Percentiles rank a stretch among this genome's conserved stretches.
phyloP scores from a whole-genome alignment of 2,888 invertebrate genomes.

The Octodonta nipae region DNA sequence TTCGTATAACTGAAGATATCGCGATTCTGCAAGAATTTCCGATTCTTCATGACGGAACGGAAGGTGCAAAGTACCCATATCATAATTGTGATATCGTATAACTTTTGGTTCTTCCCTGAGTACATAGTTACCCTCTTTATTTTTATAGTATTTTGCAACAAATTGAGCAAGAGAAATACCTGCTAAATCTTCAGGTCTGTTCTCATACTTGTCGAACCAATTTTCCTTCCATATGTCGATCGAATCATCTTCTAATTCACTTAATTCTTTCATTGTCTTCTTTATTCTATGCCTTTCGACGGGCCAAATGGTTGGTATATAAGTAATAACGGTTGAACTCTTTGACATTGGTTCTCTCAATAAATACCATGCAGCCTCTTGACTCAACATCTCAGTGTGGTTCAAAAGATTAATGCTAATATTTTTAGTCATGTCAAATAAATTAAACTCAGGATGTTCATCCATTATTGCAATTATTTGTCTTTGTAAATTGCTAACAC shows the following conservation, averaged over 20 bases:
- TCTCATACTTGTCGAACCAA: conserved; percentile 32
- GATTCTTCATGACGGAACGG: too few species aligned
- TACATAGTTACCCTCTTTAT: conserved; percentile 7
- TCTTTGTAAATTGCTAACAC: conserved; percentile 27
- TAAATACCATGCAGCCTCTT: conserved; percentile 36
- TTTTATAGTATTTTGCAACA: conserved; percentile 22
- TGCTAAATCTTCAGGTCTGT: conserved; percentile 27
- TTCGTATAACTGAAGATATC: too few species aligned
- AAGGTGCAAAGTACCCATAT: conserved; percentile 25
- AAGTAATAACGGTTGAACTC: conserved; percentile 21
- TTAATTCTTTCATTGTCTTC: conserved; percentile 25
- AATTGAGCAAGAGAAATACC: conserved; percentile 30
- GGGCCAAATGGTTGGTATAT: conserved; percentile 31
- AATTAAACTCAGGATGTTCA: conserved; percentile 28
- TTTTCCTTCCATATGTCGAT: conserved; percentile 33
- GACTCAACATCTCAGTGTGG: conserved; percentile 26
- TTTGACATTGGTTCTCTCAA: conserved; percentile 33
- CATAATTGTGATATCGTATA: conserved; percentile 28
- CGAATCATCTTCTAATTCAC: conserved; percentile 24
- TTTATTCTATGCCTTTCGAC: conserved; percentile 26
- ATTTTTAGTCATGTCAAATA: conserved; percentile 5
- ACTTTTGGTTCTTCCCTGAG: conserved; percentile 19
- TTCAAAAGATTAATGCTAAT: conserved; percentile 24
- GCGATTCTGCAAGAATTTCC: too few species aligned
- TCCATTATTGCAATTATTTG: conserved; percentile 23